Percentiles rank a stretch among this genome's conserved stretches.
Conservation (phyloP, 2,888 invertebrate species). For the Agrochola lota region DNA sequence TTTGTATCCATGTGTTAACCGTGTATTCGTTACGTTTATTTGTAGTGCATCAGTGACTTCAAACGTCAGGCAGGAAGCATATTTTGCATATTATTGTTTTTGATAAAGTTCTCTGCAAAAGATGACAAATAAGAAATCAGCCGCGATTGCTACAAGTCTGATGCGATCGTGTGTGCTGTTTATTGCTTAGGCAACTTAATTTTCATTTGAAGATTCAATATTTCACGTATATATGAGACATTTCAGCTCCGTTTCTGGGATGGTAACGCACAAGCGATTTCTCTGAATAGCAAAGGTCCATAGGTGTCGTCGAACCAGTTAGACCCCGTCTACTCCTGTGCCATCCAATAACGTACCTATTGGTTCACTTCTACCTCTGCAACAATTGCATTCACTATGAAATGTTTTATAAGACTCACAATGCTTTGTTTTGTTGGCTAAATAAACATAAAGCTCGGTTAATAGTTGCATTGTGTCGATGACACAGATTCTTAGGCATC, state of each 20-base stretch:
- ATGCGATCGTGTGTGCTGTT: neutral
- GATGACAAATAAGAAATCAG: neutral
- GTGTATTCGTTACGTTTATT: neutral
- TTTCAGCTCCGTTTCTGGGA: neutral
- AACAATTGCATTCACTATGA: constrained; percentile 21
- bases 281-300: neutral
- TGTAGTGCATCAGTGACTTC: constrained; percentile 11
- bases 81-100: neutral
- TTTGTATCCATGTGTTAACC: constrained; percentile 8
- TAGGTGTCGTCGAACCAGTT: neutral
- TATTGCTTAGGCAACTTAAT: neutral
- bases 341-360: neutral
- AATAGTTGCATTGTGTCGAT: constrained; percentile 58
- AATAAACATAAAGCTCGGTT: constrained; percentile 55
- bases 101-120: neutral
- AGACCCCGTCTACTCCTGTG: neutral
- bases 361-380: neutral
- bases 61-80: neutral
- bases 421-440: constrained; percentile 45
- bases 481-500: constrained; percentile 64
- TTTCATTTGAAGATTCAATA: neutral
- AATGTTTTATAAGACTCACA: constrained; percentile 35
- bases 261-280: neutral
- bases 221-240: neutral
- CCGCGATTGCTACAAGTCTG: neutral